Percentiles rank a stretch among this genome's conserved stretches.
Evolutionary conservation across 2,113 vertebrate species (phyloP).

Genomic region (Actenoides hombroni): DNA sequence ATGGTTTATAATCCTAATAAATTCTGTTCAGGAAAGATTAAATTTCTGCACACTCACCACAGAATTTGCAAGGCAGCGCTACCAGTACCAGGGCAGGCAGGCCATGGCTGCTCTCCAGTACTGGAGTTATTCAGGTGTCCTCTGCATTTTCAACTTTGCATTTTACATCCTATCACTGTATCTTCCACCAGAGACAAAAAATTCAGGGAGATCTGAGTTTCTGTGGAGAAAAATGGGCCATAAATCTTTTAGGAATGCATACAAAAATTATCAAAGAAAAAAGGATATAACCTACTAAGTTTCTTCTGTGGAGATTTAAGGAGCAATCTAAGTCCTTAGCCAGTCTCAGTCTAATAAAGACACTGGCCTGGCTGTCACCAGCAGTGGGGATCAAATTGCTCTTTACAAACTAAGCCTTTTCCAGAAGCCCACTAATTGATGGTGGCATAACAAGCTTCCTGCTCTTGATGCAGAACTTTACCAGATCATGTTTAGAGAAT

Average conservation of each 20-base stretch:
- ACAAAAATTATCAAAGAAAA: background rate
- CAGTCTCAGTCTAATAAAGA: background rate
- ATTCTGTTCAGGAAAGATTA: background rate
- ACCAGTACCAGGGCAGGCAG: background rate
- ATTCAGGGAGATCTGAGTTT: background rate
- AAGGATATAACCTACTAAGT: background rate
- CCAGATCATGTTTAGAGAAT: background rate
- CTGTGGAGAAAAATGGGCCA: background rate
- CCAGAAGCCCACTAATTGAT: background rate
- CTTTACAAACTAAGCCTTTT: background rate
- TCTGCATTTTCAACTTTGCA: background rate
- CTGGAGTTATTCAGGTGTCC: background rate
- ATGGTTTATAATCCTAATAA: slow-evolving; percentile 26
- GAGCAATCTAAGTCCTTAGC: background rate
- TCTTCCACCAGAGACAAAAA: background rate
- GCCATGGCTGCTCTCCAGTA: background rate
- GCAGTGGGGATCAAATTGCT: background rate
- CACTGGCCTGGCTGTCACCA: background rate
- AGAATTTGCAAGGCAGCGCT: background rate
- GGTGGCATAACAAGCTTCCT: background rate
- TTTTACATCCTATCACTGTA: background rate
- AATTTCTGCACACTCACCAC: background rate
- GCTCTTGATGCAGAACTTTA: background rate
- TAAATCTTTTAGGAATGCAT: background rate
- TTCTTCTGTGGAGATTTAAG: background rate